phyloP scores from a whole-genome alignment of 30 jellyfish, hydroid and myxozoan genomes.

The Nemopilema nomurai region DNA sequence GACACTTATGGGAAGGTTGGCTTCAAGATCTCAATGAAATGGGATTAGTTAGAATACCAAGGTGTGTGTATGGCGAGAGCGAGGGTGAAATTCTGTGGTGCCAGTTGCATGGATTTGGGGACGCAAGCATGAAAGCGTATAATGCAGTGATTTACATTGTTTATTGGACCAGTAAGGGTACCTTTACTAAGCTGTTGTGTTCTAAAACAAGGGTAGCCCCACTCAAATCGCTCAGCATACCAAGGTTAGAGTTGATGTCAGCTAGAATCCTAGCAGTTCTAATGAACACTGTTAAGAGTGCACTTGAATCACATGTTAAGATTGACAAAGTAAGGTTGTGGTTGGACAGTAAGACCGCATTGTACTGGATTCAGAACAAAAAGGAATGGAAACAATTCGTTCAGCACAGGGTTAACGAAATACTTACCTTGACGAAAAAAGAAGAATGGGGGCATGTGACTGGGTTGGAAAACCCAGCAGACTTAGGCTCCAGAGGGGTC shows the following conservation, averaged over 20 bases:
- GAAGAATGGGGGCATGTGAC: conserved; percentile 30
- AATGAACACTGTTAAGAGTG: conserved; percentile 13
- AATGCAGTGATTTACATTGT: conserved; percentile 26
- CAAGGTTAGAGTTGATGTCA: conserved; percentile 29
- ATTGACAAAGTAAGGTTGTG: not conserved
- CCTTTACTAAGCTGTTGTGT: conserved; percentile 4
- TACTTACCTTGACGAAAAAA: conserved; percentile 5
- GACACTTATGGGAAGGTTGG: conserved; percentile 38
- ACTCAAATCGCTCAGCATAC: not conserved
- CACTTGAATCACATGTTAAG: not conserved
- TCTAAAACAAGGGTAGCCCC: conserved; percentile 48
- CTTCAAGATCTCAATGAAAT: conserved; percentile 7
- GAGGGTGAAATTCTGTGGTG: conserved; percentile 7
- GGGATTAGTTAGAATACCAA: conserved; percentile 10
- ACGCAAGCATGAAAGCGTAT: conserved; percentile 51
- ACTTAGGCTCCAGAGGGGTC: conserved; percentile 39
- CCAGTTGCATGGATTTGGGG: conserved; percentile 41
- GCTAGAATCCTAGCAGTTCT: conserved; percentile 13
- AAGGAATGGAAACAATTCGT: conserved; percentile 41
- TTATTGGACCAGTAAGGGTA: conserved; percentile 23
- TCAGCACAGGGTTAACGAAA: conserved; percentile 33
- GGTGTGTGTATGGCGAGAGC: conserved; percentile 21
- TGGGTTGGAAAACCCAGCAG: conserved; percentile 37
- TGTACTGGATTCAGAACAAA: conserved; percentile 17
- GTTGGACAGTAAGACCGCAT: conserved; percentile 34